Evolutionary conservation across 2,797 vertebrate genomes (phyloP), one percentile per base, ranked within the genome.

Genomic region (Iguana delicatissima): DNA sequence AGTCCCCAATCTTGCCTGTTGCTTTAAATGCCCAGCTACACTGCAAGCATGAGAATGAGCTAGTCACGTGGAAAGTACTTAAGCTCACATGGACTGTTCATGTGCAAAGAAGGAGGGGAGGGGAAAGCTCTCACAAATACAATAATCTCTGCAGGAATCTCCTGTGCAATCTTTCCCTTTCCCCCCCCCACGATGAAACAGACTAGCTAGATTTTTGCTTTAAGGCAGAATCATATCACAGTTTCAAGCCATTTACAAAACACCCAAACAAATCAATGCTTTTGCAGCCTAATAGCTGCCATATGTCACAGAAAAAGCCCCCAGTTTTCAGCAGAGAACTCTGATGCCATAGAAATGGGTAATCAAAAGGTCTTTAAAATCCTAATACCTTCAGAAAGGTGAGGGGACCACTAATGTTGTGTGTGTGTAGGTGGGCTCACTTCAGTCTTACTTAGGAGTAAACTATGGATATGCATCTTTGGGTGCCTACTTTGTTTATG

Each of bases 11-110:
- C 95, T 95, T 91, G 80, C 92, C 96, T 91, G 81, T 91, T 89
- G 87, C 93, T 95, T 94, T 91, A 91, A 94, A 93, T 93, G 96
- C 94, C 94, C 92, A 84, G 94, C 90, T 95, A 96, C 93, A 93
- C 93, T 93, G 92, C 94, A 91, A 95, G 92, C 95, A 93, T 94
- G 93, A 95, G 96, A 97, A 96, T 94, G 92, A 95, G 93, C 93
- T 91, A 93, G 96, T 98, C 98, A 98, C 98, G 98, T 98, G 98
- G 98, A 97, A 94, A 96, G 95, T 95, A 95, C 94, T 96, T 96
- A 94, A 94, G 96, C 97, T 98, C 98, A 98, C 98, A 97, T 98
- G 98, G 97, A 95, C 95, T 94, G 96, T 97, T 97, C 97, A 97
- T 98, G 97, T 98, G 98, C 98, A 96, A 95, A 85, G 92, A 95